Percentiles rank a stretch among this genome's conserved stretches.
phyloP scores from a whole-genome alignment of 2,797 vertebrate species.

The Echiichthys vipera region DNA sequence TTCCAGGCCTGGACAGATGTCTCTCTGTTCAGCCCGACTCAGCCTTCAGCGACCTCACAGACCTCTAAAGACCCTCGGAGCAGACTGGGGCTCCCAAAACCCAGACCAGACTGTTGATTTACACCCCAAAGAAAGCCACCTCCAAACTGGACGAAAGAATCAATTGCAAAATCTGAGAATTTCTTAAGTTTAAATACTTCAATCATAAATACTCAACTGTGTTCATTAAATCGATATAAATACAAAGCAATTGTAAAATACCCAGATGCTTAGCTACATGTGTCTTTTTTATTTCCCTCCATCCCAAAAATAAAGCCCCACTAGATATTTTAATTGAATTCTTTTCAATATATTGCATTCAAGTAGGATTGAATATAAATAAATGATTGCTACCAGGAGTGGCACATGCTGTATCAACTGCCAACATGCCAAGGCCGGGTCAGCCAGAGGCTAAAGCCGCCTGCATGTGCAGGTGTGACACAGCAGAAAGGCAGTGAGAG shows the following conservation, averaged over 20 bases:
- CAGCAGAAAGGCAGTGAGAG: conserved; percentile 79
- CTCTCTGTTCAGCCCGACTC: conserved; percentile 75
- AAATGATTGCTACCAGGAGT: background rate
- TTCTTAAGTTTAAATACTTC: background rate
- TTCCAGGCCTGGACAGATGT: conserved; percentile 90
- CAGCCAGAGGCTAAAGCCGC: conserved; percentile 59
- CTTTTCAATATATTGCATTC: background rate
- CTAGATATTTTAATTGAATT: background rate
- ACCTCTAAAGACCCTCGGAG: conserved; percentile 70
- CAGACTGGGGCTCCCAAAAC: conserved; percentile 51
- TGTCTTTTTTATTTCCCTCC: background rate
- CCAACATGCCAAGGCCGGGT: conserved; percentile 60
- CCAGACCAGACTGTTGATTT: conserved; percentile 49
- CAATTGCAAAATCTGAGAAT: background rate
- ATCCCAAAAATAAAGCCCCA: background rate
- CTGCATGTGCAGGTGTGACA: conserved; percentile 84
- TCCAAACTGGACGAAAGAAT: background rate
- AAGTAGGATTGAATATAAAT: background rate
- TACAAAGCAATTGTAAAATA: background rate
- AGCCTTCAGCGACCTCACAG: conserved; percentile 65
- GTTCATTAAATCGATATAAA: background rate
- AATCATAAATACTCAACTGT: background rate
- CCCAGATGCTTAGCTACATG: background rate
- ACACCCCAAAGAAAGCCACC: background rate
- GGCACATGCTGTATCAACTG: conserved; percentile 20